These are phyloP conservation scores for Troides oblongomaculatus DNA, from an alignment of 2,888 invertebrate genomes.

Conservation along the genomic window DNA sequence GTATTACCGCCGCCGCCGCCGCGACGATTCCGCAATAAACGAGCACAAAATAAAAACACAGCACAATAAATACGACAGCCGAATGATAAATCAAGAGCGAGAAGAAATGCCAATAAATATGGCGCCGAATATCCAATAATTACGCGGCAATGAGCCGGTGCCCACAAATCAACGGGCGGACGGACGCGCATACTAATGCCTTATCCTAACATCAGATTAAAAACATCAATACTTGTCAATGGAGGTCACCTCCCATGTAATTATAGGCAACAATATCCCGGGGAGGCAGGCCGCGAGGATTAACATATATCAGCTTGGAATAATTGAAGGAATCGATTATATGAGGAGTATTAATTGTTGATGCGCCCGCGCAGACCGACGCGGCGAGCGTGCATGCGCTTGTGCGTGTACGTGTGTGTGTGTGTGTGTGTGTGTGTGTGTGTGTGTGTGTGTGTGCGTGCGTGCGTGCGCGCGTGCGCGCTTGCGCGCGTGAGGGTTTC, in stretches of 20 bases:
- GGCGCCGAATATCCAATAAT: slow-evolving; percentile 76
- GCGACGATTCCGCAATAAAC: slow-evolving; percentile 67
- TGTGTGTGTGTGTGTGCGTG: too few species aligned
- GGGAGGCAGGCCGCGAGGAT: slow-evolving; percentile 71
- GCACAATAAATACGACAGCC: slow-evolving; percentile 53
- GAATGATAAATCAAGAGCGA: slow-evolving; percentile 73
- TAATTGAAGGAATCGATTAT: slow-evolving; percentile 80
- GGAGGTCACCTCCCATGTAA: slow-evolving; percentile 78
- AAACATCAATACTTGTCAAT: slow-evolving; percentile 80
- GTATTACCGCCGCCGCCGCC: slow-evolving; percentile 61
- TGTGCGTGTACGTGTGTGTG: not conserved
- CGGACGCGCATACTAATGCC: slow-evolving; percentile 75
- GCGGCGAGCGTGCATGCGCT: slow-evolving; percentile 16
- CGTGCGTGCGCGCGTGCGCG: too few species aligned
- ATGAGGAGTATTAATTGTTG: slow-evolving; percentile 79
- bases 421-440: too few species aligned
- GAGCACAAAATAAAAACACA: slow-evolving; percentile 50
- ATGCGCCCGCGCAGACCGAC: slow-evolving; percentile 63
- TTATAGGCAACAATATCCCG: slow-evolving; percentile 78
- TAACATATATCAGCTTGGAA: slow-evolving; percentile 77
- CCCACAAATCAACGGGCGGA: slow-evolving; percentile 72
- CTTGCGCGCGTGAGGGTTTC: too few species aligned
- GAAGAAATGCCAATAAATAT: slow-evolving; percentile 77
- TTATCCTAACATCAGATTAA: slow-evolving; percentile 80
- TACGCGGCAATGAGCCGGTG: slow-evolving; percentile 74